Conservation (phyloP, 2,888 invertebrate genomes). For the Andrena praecox region DNA sequence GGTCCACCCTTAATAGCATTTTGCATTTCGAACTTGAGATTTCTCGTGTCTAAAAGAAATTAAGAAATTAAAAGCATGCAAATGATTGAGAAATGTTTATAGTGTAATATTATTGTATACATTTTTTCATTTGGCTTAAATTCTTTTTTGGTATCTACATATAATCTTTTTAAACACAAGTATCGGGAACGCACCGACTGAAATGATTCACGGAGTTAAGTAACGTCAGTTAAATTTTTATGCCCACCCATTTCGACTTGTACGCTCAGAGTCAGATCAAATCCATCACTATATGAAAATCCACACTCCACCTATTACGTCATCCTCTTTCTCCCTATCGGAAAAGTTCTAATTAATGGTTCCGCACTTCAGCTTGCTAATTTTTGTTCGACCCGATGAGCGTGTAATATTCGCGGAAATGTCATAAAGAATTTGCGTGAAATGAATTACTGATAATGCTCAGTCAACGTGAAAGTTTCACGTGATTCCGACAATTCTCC, state of each 20-base stretch:
- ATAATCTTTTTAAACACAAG: neutral
- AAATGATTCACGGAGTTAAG: too few species aligned
- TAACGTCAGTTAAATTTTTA: too few species aligned
- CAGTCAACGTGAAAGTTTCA: neutral
- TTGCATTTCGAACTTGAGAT: too few species aligned
- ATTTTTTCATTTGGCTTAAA: too few species aligned
- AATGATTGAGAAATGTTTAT: too few species aligned
- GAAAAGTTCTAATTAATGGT: conserved; percentile 56
- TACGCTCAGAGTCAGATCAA: neutral
- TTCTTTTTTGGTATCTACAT: too few species aligned
- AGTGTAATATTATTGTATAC: too few species aligned
- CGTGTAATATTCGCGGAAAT: conserved; percentile 11
- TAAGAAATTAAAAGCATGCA: too few species aligned
- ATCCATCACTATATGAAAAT: conserved; percentile 29
- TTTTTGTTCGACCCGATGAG: conserved; percentile 17
- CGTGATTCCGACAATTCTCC: neutral
- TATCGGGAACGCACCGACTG: too few species aligned
- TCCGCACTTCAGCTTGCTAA: conserved; percentile 13
- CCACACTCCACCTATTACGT: conserved; percentile 19
- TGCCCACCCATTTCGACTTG: neutral
- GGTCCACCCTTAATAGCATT: too few species aligned
- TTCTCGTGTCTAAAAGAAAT: too few species aligned
- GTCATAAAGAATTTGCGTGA: neutral
- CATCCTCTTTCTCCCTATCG: conserved; percentile 23
- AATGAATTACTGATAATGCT: neutral